Conservation (phyloP, 2,888 invertebrate species). For the Macaria notata region DNA sequence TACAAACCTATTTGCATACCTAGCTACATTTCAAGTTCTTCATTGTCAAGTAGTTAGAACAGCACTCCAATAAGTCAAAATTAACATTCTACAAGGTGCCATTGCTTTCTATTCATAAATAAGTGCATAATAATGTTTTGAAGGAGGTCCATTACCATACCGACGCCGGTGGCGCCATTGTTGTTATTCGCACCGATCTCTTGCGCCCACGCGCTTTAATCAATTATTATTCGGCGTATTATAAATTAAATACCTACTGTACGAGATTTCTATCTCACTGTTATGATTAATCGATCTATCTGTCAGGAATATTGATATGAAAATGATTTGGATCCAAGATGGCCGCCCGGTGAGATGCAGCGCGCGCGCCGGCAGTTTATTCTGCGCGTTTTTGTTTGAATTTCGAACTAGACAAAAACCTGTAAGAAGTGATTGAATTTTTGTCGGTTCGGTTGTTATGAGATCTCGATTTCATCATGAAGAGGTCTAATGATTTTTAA, state of each 20-base stretch:
- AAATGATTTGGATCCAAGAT: conserved; percentile 66
- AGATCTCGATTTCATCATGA: conserved; percentile 21
- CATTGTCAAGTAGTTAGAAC: conserved; percentile 3
- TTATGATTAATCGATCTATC: conserved; percentile 74
- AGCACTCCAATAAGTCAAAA: conserved; percentile 27
- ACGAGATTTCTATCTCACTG: conserved; percentile 71
- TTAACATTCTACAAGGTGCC: conserved; percentile 37
- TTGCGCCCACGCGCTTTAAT: conserved; percentile 73
- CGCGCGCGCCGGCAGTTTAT: conserved; percentile 42
- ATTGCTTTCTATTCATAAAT: conserved; percentile 49
- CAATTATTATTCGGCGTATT: conserved; percentile 67
- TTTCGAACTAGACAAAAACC: conserved; percentile 34
- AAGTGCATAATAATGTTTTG: conserved; percentile 40
- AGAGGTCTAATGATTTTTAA: conserved; percentile 4
- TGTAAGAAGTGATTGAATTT: conserved; percentile 31
- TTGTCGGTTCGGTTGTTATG: conserved; percentile 25
- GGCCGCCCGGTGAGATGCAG: conserved; percentile 68
- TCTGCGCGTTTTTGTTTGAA: conserved; percentile 38
- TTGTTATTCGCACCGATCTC: conserved; percentile 64
- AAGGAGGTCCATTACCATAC: conserved; percentile 52
- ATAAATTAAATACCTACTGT: conserved; percentile 77
- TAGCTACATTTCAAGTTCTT: no score
- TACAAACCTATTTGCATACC: no score
- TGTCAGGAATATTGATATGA: conserved; percentile 61
- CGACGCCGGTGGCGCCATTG: conserved; percentile 71